These are phyloP conservation scores for Metellina segmentata DNA, from an alignment of 2,888 invertebrate species.

Conservation along the genomic window DNA sequence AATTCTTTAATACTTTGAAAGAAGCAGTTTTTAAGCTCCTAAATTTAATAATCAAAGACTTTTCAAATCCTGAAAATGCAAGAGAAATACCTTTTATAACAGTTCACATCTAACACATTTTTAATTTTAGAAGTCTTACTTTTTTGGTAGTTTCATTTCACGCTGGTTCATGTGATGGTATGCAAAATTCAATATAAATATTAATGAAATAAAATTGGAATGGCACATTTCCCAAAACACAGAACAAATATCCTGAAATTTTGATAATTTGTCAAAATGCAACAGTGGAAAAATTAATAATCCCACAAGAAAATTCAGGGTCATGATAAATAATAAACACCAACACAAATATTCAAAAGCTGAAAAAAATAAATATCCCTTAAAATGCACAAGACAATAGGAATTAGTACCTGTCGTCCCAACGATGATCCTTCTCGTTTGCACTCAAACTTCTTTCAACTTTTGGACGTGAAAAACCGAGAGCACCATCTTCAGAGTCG, in stretches of 20 bases:
- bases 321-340: neutral
- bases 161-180: too few relatives aligned
- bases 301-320: neutral
- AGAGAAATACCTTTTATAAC: too few relatives aligned
- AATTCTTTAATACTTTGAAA: too few relatives aligned
- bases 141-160: too few relatives aligned
- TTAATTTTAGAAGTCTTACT: too few relatives aligned
- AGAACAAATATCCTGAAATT: neutral
- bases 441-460: slow-evolving; percentile 77
- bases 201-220: too few relatives aligned
- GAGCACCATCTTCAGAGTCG: slow-evolving; percentile 79
- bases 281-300: neutral
- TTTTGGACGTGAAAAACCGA: slow-evolving; percentile 77
- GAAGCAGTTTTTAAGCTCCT: too few relatives aligned
- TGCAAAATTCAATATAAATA: too few relatives aligned
- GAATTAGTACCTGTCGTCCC: slow-evolving; percentile 80
- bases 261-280: neutral
- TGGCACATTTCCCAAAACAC: neutral
- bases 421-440: slow-evolving; percentile 80
- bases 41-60: too few relatives aligned
- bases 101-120: too few relatives aligned
- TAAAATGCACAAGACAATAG: neutral
- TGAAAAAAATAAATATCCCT: neutral
- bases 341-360: neutral
- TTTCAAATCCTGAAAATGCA: too few relatives aligned